phyloP scores from a whole-genome alignment of 2,888 invertebrate species.

The Liodrosophila aerea region DNA sequence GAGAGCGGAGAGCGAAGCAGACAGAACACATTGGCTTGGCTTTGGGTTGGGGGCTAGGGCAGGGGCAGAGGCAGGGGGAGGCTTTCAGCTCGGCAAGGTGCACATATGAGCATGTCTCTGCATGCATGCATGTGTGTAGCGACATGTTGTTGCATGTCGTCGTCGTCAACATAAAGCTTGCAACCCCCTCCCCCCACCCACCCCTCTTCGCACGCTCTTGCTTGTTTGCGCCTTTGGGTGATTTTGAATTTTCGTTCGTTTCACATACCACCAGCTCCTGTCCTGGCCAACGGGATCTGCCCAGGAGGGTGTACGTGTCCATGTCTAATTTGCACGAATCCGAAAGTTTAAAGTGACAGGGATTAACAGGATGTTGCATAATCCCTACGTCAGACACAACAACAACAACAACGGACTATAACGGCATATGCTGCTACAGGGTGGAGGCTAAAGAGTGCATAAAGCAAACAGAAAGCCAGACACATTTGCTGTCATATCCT shows the following conservation, averaged over 20 bases:
- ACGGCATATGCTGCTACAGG: constrained; percentile 1
- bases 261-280: constrained; percentile 28
- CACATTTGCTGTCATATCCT: constrained; percentile 3
- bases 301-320: constrained; percentile 26
- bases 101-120: constrained; percentile 43
- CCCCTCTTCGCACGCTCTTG: constrained; percentile 10
- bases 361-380: constrained; percentile 81
- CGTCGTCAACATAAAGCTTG: constrained; percentile 48
- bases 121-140: constrained; percentile 33
- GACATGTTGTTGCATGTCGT: constrained; percentile 71
- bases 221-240: constrained; percentile 44
- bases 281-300: neutral
- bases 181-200: constrained; percentile 9
- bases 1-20: neutral
- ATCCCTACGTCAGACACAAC: constrained; percentile 69
- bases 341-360: constrained; percentile 76
- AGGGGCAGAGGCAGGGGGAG: constrained; percentile 1
- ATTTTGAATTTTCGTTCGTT: constrained; percentile 56
- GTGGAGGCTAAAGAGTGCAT: constrained; percentile 42
- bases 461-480: constrained; percentile 16
- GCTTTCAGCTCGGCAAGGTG: constrained; percentile 55
- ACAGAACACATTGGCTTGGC: neutral
- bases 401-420: constrained; percentile 62
- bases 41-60: neutral
- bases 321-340: constrained; percentile 66